Conservation (phyloP, 2,113 vertebrate species). For the Strix uralensis region DNA sequence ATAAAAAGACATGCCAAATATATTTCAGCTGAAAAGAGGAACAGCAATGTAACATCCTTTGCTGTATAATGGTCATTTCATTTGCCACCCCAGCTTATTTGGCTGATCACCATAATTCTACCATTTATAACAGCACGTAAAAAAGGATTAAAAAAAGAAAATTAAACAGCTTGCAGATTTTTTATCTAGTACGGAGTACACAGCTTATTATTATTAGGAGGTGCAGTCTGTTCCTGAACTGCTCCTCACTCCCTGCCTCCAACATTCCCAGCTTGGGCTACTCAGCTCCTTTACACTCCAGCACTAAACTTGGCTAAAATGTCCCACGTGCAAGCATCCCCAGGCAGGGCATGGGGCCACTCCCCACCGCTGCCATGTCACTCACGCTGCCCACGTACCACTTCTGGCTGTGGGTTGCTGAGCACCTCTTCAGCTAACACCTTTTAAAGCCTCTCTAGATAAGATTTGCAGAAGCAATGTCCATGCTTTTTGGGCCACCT, state of each 20-base stretch:
- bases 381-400: fast-evolving
- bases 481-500: not conserved
- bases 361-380: not conserved
- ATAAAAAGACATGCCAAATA: not conserved
- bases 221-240: not conserved
- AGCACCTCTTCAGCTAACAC: not conserved
- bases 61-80: not conserved
- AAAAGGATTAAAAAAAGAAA: not conserved
- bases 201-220: not conserved
- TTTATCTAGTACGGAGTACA: fast-evolving
- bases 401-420: not conserved
- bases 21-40: not conserved
- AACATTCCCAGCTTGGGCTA: not conserved
- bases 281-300: not conserved
- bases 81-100: not conserved
- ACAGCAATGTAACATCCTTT: not conserved
- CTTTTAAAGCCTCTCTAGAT: not conserved
- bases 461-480: not conserved
- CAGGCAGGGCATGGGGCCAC: fast-evolving
- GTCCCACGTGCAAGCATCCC: fast-evolving
- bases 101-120: not conserved
- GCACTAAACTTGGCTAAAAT: not conserved
- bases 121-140: not conserved
- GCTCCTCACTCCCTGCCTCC: not conserved
- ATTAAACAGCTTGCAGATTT: not conserved